phyloP scores from a whole-genome alignment of 2,113 vertebrate genomes.

The Mus musculus region GRCm39 chr4:50338001-50338500 shows the following conservation, averaged over 20 bases:
- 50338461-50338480: neutral
- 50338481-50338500: neutral
- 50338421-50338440: neutral
- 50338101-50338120: neutral
- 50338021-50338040: constrained; percentile 7
- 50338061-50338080: neutral
- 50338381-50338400: neutral
- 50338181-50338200: neutral
- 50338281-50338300: neutral
- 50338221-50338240: neutral
- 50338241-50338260: neutral
- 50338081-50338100: neutral
- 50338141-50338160: neutral
- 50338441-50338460: neutral
- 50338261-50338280: neutral
- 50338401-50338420: neutral
- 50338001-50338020: neutral
- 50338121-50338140: neutral
- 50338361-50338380: neutral
- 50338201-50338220: neutral
- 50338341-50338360: neutral
- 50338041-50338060: neutral
- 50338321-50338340: neutral
- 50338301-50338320: neutral
- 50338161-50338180: neutral